phyloP scores from a whole-genome alignment of 2,797 vertebrate genomes.

The Macropus fuliginosus region DNA sequence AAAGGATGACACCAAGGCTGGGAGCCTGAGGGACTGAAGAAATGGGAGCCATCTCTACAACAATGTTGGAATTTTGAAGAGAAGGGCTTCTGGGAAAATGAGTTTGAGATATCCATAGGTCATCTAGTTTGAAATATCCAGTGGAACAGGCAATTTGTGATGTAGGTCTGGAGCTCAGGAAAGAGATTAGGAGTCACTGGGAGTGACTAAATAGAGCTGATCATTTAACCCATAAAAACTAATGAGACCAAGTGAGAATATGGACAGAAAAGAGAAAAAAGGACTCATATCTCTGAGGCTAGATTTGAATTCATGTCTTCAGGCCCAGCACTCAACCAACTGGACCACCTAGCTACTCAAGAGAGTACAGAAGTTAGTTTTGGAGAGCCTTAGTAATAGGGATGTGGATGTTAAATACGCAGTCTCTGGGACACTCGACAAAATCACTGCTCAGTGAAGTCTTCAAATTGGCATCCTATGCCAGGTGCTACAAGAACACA shows the following conservation, averaged over 20 bases:
- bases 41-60: no score
- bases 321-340: background rate
- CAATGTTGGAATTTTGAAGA: background rate
- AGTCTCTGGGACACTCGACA: background rate
- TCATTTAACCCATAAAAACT: background rate
- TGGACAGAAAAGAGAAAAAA: background rate
- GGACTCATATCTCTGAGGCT: background rate
- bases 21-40: no score
- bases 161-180: background rate
- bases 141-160: background rate
- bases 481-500: background rate
- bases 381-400: background rate
- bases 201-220: background rate
- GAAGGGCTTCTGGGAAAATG: background rate
- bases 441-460: background rate
- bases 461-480: background rate
- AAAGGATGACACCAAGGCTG: no score
- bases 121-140: background rate
- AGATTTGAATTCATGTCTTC: background rate
- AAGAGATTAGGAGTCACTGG: background rate
- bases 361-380: background rate
- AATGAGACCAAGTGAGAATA: background rate
- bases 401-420: background rate
- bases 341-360: no score
- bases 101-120: background rate